Percentiles rank a stretch among this genome's conserved stretches.
These are phyloP conservation scores for Pelodytes ibericus DNA, from an alignment of 2,797 vertebrate species.

Conservation along the genomic window DNA sequence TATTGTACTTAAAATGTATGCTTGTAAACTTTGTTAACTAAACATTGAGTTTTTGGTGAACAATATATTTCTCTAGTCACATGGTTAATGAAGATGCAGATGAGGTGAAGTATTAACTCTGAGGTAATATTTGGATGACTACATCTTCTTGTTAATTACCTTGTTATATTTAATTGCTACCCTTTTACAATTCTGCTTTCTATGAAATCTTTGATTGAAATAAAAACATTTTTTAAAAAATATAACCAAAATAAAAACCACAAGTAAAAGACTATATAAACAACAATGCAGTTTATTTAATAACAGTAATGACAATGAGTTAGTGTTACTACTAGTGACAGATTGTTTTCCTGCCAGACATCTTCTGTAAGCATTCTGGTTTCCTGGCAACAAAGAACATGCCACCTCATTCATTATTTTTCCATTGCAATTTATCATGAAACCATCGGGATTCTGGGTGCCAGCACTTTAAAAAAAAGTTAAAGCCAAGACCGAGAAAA, in stretches of 20 bases:
- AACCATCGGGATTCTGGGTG: constrained; percentile 1
- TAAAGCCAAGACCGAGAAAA: neutral
- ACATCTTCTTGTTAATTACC: neutral
- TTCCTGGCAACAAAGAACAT: constrained; percentile 33
- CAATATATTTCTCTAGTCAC: no score
- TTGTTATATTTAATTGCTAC: neutral
- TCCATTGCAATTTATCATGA: constrained; percentile 26
- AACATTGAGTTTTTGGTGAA: no score
- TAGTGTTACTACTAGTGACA: neutral
- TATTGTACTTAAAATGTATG: no score
- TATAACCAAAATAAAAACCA: neutral
- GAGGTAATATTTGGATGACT: neutral
- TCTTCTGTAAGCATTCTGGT: constrained; percentile 15
- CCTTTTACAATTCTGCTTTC: neutral
- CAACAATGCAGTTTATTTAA: neutral
- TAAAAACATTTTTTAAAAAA: neutral
- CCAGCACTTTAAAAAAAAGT: neutral
- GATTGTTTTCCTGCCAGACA: constrained; percentile 11
- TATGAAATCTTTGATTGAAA: neutral
- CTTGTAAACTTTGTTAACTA: no score
- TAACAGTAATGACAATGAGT: neutral
- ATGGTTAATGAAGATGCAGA: no score
- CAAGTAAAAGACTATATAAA: neutral
- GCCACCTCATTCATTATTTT: constrained; percentile 23
- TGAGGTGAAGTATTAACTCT: no score